Evolutionary conservation across 2,888 invertebrate species (phyloP), one percentile per base, ranked within the genome.

Genomic region (Strigamia crassipes): DNA sequence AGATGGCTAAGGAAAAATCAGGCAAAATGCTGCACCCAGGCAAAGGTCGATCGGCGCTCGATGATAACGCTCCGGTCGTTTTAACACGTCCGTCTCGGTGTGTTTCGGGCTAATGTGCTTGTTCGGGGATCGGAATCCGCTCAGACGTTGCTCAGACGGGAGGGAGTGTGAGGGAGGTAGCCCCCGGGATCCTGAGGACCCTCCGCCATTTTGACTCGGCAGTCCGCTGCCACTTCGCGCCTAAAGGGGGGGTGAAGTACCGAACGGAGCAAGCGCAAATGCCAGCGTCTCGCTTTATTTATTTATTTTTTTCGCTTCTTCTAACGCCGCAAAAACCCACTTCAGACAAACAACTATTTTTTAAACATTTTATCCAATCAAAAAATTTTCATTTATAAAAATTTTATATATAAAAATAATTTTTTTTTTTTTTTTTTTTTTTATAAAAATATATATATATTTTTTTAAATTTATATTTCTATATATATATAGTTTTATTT

Each of bases 161-260:
- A 66, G 61, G 61, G 61, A 66, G 61, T 66, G 21, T 66, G 61
- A 66, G 61, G 61, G 61, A 66, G 61, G 61, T 15, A 66, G 61
- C 61, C 61, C 61, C 61, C 23, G 61, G 21, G 61, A 66, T 66
- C 61, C 61, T 66, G 18, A 66, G 61, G 61, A 18, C 61, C 12
- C 21, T 18, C 78, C 78, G 78, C 78, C 78, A 78, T 78, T 31
- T 66, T 66, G 61, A 66, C 61, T 78, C 41, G 78, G 78, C 34
- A 41, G 78, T 31, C 41, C 78, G 41, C 78, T 78, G 78, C 78
- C 78, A 78, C 41, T 78, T 78, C 78, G 78, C 78, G 41, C n/a
- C 34, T 6, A 41, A 78, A 78, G 78, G 78, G 78, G 41, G 78
- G 78, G 61, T 66, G 78, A 78, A 31, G 78, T 34, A 78, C 31